Conservation (phyloP, 1,140 invertebrate species). For the Anthonomus grandis region DNA sequence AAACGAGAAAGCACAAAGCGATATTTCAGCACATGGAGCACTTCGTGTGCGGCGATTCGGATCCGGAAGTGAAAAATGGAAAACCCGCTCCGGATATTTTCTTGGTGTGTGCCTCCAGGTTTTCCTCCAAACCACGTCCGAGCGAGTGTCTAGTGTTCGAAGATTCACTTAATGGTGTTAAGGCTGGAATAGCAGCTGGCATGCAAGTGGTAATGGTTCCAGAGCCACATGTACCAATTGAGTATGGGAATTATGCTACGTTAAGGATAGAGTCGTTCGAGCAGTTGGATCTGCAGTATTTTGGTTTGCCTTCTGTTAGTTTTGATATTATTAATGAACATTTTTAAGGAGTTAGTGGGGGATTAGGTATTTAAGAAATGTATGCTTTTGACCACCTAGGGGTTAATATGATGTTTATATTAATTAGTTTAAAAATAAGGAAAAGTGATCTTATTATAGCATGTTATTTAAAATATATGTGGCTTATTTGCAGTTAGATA, state of each 20-base stretch:
- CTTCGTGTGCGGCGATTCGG: conserved; percentile 78
- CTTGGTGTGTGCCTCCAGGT: conserved; percentile 77
- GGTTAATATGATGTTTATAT: no score
- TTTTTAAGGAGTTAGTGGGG: no score
- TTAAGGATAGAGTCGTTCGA: conserved; percentile 66
- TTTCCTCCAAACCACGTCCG: conserved; percentile 67
- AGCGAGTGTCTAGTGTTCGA: conserved; percentile 77
- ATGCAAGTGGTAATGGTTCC: conserved; percentile 85
- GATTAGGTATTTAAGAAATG: no score
- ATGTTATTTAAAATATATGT: no score
- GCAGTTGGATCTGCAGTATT: conserved; percentile 71
- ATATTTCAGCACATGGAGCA: conserved; percentile 79
- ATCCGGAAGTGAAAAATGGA: conserved; percentile 82
- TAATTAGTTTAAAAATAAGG: no score
- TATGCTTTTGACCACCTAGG: no score
- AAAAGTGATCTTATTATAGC: no score
- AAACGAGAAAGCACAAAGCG: conserved; percentile 70
- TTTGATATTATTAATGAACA: no score
- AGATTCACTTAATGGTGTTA: conserved; percentile 81
- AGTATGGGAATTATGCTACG: conserved; percentile 59
- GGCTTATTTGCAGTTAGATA: no score
- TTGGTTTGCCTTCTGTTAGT: conserved; percentile 60
- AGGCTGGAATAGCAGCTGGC: conserved; percentile 67
- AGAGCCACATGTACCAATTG: conserved; percentile 59
- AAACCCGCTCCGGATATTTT: conserved; percentile 95